phyloP scores from a whole-genome alignment of 1,140 invertebrate genomes.

The Formica selysi region DNA sequence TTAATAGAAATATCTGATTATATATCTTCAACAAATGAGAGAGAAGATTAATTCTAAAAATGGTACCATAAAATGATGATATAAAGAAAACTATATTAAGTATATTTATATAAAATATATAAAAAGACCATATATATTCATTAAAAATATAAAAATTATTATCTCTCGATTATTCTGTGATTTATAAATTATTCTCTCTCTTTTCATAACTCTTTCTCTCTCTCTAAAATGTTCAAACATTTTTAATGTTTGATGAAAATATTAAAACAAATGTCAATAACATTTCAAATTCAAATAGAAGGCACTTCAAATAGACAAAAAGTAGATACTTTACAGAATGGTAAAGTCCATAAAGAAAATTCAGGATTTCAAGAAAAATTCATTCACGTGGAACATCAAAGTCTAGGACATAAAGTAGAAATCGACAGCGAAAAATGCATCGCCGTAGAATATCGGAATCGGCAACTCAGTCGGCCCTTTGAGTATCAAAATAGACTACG shows the following conservation, averaged over 20 bases:
- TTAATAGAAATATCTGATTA: conserved; percentile 29
- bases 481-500: conserved; percentile 32
- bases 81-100: background rate
- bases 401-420: conserved; percentile 21
- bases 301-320: background rate
- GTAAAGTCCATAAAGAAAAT: conserved; percentile 22
- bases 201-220: background rate
- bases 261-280: conserved; percentile 28
- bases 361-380: conserved; percentile 40
- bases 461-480: conserved; percentile 21
- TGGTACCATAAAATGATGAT: background rate
- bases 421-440: conserved; percentile 38
- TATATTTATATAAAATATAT: conserved; percentile 10
- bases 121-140: background rate
- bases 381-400: conserved; percentile 40
- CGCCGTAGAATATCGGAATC: conserved; percentile 14
- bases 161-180: background rate
- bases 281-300: conserved; percentile 7
- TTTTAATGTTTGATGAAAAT: background rate
- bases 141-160: background rate
- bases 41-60: background rate
- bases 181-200: background rate
- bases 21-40: conserved; percentile 13
- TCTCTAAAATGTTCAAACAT: background rate
- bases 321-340: background rate